Conservation (phyloP, 92 coral and sea anemone species). For the Umimayanthus chanpuru region DNA sequence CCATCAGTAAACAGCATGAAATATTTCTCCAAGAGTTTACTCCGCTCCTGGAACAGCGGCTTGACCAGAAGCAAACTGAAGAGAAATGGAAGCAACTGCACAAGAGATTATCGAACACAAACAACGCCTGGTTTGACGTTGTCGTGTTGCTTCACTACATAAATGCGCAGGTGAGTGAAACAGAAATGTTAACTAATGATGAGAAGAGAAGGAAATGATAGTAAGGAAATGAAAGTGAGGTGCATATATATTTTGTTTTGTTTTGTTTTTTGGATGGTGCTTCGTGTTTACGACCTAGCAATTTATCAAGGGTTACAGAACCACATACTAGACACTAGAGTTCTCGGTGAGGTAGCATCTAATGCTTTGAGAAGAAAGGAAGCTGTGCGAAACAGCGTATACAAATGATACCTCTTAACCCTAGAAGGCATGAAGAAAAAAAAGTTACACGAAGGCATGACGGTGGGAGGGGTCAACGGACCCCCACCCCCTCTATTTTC, state of each 20-base stretch:
- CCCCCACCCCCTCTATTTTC: no score
- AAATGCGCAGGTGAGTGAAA: constrained; percentile 17
- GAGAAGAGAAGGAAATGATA: not conserved
- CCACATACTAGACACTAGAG: no score
- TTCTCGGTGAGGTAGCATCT: no score
- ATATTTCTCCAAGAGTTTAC: not conserved
- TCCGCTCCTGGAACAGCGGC: not conserved
- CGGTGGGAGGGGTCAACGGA: no score
- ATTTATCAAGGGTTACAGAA: no score
- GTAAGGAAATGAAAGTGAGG: not conserved
- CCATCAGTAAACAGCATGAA: not conserved
- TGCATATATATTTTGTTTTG: not conserved
- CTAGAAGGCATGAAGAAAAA: no score
- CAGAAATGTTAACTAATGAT: not conserved
- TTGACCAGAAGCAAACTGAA: not conserved
- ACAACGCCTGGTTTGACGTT: constrained; percentile 25
- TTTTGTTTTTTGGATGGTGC: not conserved
- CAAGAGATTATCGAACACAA: not conserved
- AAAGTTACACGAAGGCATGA: no score
- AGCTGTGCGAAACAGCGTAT: no score
- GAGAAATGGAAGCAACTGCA: constrained; percentile 9
- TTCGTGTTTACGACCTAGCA: no score
- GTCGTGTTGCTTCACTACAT: not conserved
- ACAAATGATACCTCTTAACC: no score
- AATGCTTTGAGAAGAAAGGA: no score